Evolutionary conservation across 92 coral and sea anemone genomes (phyloP), one percentile per base, ranked within the genome.

Genomic region (Porites lobata): DNA sequence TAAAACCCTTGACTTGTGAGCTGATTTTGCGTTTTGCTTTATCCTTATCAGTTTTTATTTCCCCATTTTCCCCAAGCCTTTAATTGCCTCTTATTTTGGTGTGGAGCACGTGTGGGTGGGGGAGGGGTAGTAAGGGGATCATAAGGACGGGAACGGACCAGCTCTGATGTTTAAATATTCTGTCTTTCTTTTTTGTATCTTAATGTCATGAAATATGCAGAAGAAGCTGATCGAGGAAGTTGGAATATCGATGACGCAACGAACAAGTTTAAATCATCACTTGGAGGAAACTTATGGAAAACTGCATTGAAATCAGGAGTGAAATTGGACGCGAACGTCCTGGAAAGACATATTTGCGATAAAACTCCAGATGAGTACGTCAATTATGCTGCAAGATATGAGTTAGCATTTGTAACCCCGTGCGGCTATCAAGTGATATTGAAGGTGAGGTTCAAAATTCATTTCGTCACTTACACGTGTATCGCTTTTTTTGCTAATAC

Each of bases 321-420:
- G 29, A 22, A 67, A 66, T 12, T 80, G 21, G 75, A 80, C 51
- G 85, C 53, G 66, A 68, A 24, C 54, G 1, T 67, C 38, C 58
- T 80, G 20, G 65, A 80, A 10, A 73, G 50, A 21, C 1, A 53
- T 15, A 18, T 7, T 5, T 53, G 65, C 53, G 14, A 53, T 13
- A 80, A 67, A 19, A 67, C 75, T 58, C 6, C 76, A 5, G 85
- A 68, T 24, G 85, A 80, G 15, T 83, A 69, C 13, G 38, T 43
- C 9, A 51, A 76, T 22, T 79, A 58, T 47, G 43, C 38, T 32
- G 79, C 71, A 62, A 72, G 87, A 74, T 74, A 83, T 22, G 87
- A 83, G 43, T 83, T 83, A 15, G 38, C 78, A 21, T 83, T 51
- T 43, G 51, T 71, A 51, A 83, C 87, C 8, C 87, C 87, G 22